These are phyloP conservation scores for Plectus sambesii DNA, from an alignment of 1,140 invertebrate genomes.

Conservation along the genomic window DNA sequence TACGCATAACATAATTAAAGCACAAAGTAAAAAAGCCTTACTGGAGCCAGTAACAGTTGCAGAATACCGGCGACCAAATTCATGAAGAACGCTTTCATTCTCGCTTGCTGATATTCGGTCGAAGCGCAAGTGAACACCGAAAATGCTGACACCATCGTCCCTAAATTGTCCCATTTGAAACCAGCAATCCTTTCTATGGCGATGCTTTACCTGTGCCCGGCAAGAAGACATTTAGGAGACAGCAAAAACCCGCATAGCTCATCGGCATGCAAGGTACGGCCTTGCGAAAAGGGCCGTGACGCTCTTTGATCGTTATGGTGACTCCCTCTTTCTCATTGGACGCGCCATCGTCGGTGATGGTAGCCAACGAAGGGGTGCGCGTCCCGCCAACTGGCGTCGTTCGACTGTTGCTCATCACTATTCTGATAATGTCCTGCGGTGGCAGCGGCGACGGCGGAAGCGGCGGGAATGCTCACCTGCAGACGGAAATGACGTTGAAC, in stretches of 20 bases:
- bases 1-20: too few relatives aligned
- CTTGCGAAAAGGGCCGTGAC: constrained; percentile 20
- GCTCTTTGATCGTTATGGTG: constrained; percentile 17
- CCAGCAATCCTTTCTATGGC: constrained; percentile 13
- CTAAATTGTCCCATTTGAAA: constrained; percentile 1
- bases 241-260: constrained; percentile 18
- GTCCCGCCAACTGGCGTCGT: too few relatives aligned
- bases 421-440: too few relatives aligned
- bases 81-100: not conserved
- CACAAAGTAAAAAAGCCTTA: constrained; percentile 12
- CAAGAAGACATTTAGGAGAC: constrained; percentile 16
- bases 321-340: constrained; percentile 18
- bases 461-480: too few relatives aligned
- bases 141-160: not conserved
- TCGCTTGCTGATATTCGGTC: constrained; percentile 1
- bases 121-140: constrained; percentile 3
- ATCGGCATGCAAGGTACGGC: constrained; percentile 27
- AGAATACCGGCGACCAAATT: constrained; percentile 19
- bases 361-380: too few relatives aligned
- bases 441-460: too few relatives aligned
- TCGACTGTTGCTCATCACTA: too few relatives aligned
- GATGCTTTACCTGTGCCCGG: constrained; percentile 19
- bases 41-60: constrained; percentile 10
- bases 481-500: too few relatives aligned
- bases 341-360: too few relatives aligned